A percentile compares a stretch with the other conserved stretches of the same genome.
Conservation (phyloP, 2,888 invertebrate genomes). For the Trissolcus brochymenae region DNA sequence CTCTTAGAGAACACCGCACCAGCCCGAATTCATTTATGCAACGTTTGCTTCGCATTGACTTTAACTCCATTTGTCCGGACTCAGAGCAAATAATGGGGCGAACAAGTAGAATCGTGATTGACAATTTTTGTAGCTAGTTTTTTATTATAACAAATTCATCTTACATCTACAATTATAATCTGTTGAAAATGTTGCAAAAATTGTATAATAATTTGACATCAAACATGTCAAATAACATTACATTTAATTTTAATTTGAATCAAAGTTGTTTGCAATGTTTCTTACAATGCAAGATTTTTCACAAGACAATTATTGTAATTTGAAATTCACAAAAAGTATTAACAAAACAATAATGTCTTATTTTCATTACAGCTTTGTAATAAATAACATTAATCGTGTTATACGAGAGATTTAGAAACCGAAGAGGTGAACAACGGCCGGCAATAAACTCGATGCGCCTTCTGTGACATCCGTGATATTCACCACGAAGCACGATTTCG, state of each 20-base stretch:
- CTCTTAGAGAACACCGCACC: slow-evolving; percentile 41
- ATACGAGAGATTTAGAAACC: slow-evolving; percentile 42
- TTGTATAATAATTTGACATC: too few species aligned
- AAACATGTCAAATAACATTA: too few species aligned
- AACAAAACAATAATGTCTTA: too few species aligned
- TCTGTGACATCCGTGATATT: slow-evolving; percentile 45
- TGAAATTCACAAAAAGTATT: too few species aligned
- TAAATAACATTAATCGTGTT: slow-evolving; percentile 45
- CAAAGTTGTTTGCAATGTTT: too few species aligned
- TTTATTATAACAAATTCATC: too few species aligned
- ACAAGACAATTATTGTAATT: too few species aligned
- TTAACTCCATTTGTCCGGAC: slow-evolving; percentile 40
- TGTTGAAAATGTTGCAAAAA: too few species aligned
- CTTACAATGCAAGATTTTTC: too few species aligned
- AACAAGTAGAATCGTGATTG: neutral
- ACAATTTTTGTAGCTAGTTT: too few species aligned
- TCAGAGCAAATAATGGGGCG: slow-evolving; percentile 49
- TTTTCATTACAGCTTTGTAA: neutral
- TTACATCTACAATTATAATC: too few species aligned
- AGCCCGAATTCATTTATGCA: slow-evolving; percentile 55
- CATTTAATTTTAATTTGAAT: too few species aligned
- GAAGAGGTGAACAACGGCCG: slow-evolving; percentile 24
- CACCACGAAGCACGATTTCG: slow-evolving; percentile 46
- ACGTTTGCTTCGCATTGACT: slow-evolving; percentile 57
- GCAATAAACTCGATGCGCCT: slow-evolving; percentile 43